Evolutionary conservation across 2,888 invertebrate species (phyloP).

Genomic region (Calliphora vomitoria): DNA sequence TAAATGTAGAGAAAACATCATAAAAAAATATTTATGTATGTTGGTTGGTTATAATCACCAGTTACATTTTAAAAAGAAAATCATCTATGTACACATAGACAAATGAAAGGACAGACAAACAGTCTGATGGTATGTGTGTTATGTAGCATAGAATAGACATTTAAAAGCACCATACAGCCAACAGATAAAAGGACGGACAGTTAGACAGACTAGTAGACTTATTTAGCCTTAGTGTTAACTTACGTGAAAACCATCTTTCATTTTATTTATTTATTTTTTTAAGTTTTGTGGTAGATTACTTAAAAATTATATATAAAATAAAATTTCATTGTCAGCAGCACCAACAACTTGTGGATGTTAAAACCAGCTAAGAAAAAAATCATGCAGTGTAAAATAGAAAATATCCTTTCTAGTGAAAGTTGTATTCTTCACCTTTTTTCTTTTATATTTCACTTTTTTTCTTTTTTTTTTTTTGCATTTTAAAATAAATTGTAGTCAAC

Average conservation of each 20-base stretch:
- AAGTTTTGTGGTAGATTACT: constrained; percentile 67
- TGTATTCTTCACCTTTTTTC: constrained; percentile 55
- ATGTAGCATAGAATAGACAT: constrained; percentile 25
- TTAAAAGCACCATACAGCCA: constrained; percentile 51
- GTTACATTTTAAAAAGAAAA: constrained; percentile 23
- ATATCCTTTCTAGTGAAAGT: constrained; percentile 66
- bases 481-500: constrained; percentile 77
- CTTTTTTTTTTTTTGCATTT: constrained; percentile 20
- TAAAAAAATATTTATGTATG: constrained; percentile 70
- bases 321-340: constrained; percentile 74
- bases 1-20: constrained; percentile 51
- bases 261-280: constrained; percentile 48
- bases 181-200: constrained; percentile 38
- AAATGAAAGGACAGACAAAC: constrained; percentile 9
- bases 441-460: constrained; percentile 29
- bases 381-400: constrained; percentile 22
- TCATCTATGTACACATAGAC: constrained; percentile 48
- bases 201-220: constrained; percentile 40
- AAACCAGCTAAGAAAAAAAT: constrained; percentile 29
- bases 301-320: constrained; percentile 41
- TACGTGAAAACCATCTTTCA: constrained; percentile 55
- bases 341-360: constrained; percentile 69
- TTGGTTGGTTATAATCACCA: constrained; percentile 68
- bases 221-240: constrained; percentile 69
- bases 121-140: neutral